phyloP scores from a whole-genome alignment of 2,113 vertebrate genomes.

The Hipposideros armiger region DNA sequence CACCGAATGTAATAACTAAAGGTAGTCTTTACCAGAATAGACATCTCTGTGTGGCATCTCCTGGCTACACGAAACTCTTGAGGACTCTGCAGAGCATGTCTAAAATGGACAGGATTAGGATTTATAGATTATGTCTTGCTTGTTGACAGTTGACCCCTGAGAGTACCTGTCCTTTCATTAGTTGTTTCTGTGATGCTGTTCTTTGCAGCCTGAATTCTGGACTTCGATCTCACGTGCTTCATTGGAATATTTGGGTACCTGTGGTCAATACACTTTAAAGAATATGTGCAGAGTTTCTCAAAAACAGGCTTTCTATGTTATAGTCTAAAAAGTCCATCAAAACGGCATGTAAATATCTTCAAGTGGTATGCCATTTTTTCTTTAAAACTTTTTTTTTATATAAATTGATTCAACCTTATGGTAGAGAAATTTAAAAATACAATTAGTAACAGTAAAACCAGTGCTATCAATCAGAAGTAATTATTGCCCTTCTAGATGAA shows the following conservation, averaged over 20 bases:
- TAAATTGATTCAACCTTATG: not conserved
- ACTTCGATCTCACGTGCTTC: not conserved
- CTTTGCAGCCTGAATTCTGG: not conserved
- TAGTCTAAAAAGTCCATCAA: not conserved
- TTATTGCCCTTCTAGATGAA: not conserved
- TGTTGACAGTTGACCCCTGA: not conserved
- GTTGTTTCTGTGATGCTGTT: not conserved
- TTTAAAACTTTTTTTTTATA: not conserved
- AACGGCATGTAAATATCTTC: not conserved
- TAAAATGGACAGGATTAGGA: not conserved
- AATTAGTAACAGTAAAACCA: not conserved
- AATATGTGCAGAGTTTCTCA: not conserved
- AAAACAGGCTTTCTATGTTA: not conserved
- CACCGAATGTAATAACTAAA: not conserved
- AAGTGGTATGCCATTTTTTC: not conserved
- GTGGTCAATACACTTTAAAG: not conserved
- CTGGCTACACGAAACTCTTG: not conserved
- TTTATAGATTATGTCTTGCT: not conserved
- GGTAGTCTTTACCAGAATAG: not conserved
- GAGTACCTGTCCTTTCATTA: not conserved
- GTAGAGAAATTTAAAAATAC: not conserved
- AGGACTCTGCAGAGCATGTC: fast-evolving
- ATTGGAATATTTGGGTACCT: not conserved
- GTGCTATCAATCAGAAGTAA: not conserved
- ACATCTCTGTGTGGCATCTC: not conserved